These are phyloP conservation scores for Mythimna albipuncta DNA, from an alignment of 2,888 invertebrate species.

Conservation along the genomic window DNA sequence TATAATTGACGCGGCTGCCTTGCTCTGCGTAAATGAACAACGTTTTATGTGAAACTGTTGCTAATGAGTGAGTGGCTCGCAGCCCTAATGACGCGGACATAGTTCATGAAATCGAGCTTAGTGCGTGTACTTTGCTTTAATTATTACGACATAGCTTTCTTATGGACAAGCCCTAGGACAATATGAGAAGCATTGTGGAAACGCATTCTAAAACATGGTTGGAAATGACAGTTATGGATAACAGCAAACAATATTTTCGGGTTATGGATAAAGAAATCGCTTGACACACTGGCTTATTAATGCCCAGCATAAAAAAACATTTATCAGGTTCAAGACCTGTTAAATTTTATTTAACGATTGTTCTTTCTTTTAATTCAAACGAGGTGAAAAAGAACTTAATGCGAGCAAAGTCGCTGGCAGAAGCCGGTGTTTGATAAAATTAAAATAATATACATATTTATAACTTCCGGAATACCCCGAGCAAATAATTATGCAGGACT, in stretches of 20 bases:
- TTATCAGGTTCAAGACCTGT: too few species aligned
- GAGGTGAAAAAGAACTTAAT: background rate
- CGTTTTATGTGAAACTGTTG: slow-evolving; percentile 87
- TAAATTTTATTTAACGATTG: too few species aligned
- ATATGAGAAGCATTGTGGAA: slow-evolving; percentile 34
- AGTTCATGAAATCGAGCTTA: slow-evolving; percentile 79
- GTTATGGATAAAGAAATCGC: background rate
- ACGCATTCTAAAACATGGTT: slow-evolving; percentile 17
- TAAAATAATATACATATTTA: background rate
- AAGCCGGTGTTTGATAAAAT: background rate
- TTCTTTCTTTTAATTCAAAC: too few species aligned
- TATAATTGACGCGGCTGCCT: slow-evolving; percentile 84
- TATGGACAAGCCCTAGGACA: slow-evolving; percentile 38
- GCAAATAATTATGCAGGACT: slow-evolving; percentile 20
- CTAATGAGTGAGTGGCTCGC: slow-evolving; percentile 84
- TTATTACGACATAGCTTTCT: slow-evolving; percentile 71
- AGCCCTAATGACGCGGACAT: slow-evolving; percentile 84
- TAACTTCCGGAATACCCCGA: slow-evolving; percentile 25
- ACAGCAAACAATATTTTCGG: background rate
- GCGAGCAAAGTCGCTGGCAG: background rate
- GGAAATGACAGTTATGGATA: background rate
- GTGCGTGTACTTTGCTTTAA: slow-evolving; percentile 67
- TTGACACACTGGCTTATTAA: too few species aligned
- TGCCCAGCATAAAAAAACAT: too few species aligned
- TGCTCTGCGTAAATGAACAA: slow-evolving; percentile 81